These are phyloP conservation scores for Chinchilla lanigera DNA, from an alignment of 2,113 vertebrate genomes.

Conservation along the genomic window DNA sequence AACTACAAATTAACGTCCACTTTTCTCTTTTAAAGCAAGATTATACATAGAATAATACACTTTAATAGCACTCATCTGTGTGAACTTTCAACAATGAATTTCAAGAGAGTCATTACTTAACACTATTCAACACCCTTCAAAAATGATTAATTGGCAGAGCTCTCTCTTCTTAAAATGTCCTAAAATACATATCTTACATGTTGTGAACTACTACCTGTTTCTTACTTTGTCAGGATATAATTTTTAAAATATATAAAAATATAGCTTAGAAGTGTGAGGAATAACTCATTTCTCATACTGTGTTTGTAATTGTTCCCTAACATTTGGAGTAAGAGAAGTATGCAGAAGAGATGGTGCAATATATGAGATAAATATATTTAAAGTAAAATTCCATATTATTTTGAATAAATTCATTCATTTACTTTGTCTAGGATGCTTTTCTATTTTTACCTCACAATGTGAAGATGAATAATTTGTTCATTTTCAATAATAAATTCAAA, in stretches of 20 bases:
- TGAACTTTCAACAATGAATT: conserved; percentile 74
- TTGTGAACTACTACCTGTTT: conserved; percentile 64
- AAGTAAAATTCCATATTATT: conserved; percentile 4
- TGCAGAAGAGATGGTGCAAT: not conserved
- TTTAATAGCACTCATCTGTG: conserved; percentile 76
- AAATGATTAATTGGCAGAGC: conserved; percentile 75
- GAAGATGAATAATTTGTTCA: conserved; percentile 5
- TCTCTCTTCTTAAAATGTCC: conserved; percentile 46
- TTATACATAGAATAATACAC: conserved; percentile 75
- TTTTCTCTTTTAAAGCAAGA: conserved; percentile 71
- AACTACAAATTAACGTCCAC: conserved; percentile 76
- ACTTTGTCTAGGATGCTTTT: not conserved
- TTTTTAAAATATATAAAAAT: not conserved
- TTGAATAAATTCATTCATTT: not conserved
- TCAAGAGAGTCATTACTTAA: conserved; percentile 76
- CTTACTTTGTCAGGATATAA: conserved; percentile 45
- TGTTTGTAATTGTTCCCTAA: not conserved
- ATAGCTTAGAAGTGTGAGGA: not conserved
- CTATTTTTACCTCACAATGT: not conserved
- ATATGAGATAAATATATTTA: not conserved
- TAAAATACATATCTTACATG: conserved; percentile 71
- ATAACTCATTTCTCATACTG: not conserved
- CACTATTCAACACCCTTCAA: conserved; percentile 69
- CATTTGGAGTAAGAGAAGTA: not conserved
- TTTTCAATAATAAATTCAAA: not conserved